Evolutionary conservation across 2,888 invertebrate genomes (phyloP), one percentile per base, ranked within the genome.

Genomic region (Coecobrya sp.): DNA sequence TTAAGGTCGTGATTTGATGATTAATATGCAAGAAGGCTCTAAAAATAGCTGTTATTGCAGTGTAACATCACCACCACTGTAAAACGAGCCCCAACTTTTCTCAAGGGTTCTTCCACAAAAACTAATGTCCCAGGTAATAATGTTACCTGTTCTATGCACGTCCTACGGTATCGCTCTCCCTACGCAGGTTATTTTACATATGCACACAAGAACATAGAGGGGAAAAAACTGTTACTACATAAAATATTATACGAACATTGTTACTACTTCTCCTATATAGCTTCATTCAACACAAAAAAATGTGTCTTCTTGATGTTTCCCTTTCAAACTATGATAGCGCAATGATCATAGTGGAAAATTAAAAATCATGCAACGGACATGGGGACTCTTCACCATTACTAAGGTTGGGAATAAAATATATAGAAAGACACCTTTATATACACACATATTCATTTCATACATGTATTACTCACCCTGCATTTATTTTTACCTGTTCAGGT

Each of bases 51-150:
- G 55, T 36, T 45, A 55, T 59, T 59, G 22, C 36, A 82, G 30
- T 55, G 19, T 27, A 45, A 2, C 45, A 86, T 5, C 68, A 36
- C 36, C 11, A 87, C 22, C 87, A 59, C 42, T 27, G 13, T 52
- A 87, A 36, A 55, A 27, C n/a, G 36, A 82, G 11, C 82, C 59
- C 19, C 79, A 49, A 86, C 82, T 81, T 87, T 25, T 70, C 90
- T 76, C 79, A 86, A 85, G 85, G 81, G 85, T 49, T 79, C 91
- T 76, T 70, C 86, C 76, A 79, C 49, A 76, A 86, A 91, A 91
- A 91, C 81, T 91, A 91, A 86, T 91, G 91, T 91, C 91, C 86
- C 91, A 91, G 91, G 91, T 91, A 91, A 91, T 76, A 84, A 62
- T 84, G 82, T 84, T 89, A 82, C 89, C 59, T 89, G 89, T 84